Conservation (phyloP, 2,888 invertebrate species). For the Eupithecia inturbata region DNA sequence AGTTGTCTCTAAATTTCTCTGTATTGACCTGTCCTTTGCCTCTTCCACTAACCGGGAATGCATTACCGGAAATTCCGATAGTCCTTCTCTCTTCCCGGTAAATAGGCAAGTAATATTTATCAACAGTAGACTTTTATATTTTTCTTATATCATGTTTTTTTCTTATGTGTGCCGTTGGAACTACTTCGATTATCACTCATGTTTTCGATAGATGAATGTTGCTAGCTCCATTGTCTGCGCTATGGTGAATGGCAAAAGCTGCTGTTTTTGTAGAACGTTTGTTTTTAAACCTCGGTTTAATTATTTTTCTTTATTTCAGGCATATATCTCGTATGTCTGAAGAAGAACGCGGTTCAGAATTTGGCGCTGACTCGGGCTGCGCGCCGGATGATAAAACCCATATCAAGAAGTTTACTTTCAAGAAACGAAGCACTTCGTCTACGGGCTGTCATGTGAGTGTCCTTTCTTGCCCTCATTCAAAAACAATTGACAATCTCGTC, state of each 20-base stretch:
- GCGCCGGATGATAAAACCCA: conserved; percentile 89
- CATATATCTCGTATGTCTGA: conserved; percentile 89
- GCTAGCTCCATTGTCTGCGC: conserved; percentile 13
- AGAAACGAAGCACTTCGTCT: conserved; percentile 94
- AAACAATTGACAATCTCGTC: neutral
- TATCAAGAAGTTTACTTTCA: conserved; percentile 92
- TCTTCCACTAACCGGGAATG: conserved; percentile 38
- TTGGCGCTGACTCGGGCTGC: conserved; percentile 85
- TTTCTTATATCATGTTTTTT: conserved; percentile 12
- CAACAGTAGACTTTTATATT: conserved; percentile 20
- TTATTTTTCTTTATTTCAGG: conserved; percentile 63
- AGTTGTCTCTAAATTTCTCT: conserved; percentile 27
- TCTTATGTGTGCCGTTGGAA: conserved; percentile 16
- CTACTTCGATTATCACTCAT: neutral
- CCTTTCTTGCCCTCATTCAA: neutral
- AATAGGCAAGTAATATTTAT: conserved; percentile 36
- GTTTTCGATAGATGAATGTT: conserved; percentile 16
- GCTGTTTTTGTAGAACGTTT: conserved; percentile 5
- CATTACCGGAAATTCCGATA: conserved; percentile 35
- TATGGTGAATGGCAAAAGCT: conserved; percentile 13
- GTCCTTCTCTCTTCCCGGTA: conserved; percentile 36
- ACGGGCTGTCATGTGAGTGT: conserved; percentile 87
- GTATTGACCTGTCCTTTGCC: conserved; percentile 36
- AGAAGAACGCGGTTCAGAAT: conserved; percentile 86
- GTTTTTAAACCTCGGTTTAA: neutral